Base-by-base conservation (phyloP, 2,888 invertebrate species). In the Gortyna flavago region DNA sequence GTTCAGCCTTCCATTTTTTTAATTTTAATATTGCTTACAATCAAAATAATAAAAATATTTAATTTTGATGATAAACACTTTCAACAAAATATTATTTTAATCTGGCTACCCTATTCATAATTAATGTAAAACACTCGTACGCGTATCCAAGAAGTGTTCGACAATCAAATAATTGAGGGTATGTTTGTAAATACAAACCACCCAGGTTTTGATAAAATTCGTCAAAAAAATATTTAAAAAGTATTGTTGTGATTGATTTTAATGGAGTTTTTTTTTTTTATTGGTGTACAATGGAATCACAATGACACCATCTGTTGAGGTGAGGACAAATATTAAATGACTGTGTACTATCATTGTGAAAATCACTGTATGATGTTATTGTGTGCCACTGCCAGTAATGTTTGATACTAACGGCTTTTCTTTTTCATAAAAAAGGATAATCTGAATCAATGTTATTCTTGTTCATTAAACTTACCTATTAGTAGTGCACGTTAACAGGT, bases 251-350 rank as follows among this genome's bases (percentile, higher is more conserved):
- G 54, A 62, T 59, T 62, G 16, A 38, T 61, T 51, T 70, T 2
- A 32, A 6, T 48, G 13, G 9, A 59, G 25, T 67, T 25, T 51
- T 13, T 51, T 38, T 35, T 32, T 32, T n/a, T 35, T 35, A 25
- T 35, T 72, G 2, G 18, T 11, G 2, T 44, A 72, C 68, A 65
- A 86, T 88, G 87, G 82, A 44, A 57, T 72, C 38, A 87, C 21
- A 65, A 88, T 88, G 88, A 88, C 72, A 77, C 75, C 76, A 13
- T 54, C 88, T 35, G 81, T 85, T 65, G 88, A 88, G 83, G 88
- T 88, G 21, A 88, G 88, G 85, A 41, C 29, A 25, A n/a, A 35
- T 21, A 32, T 35, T 35, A 11, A 62, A 62, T 62, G 0, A 13
- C 25, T 62, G 13, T 54, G 35, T 7, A 35, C 4, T 35, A 70